These are phyloP conservation scores for Oncorhynchus tshawytscha DNA, from an alignment of 2,113 vertebrate species.

Conservation along the genomic window DNA sequence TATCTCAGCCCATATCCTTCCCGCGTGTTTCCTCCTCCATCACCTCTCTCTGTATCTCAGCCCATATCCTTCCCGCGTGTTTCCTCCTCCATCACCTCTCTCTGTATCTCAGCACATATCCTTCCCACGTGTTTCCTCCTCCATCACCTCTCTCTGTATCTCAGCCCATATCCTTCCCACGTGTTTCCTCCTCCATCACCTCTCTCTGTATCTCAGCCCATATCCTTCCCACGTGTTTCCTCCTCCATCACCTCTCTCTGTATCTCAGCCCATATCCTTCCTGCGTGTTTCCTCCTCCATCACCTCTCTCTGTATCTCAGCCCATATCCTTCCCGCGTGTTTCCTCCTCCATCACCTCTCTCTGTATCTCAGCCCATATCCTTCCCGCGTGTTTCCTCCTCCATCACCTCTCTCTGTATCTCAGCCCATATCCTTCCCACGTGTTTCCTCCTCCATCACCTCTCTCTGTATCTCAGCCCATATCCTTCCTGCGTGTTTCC, in stretches of 20 bases:
- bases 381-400: not conserved
- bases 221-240: not conserved
- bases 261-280: slow-evolving; percentile 13
- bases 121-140: not conserved
- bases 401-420: slow-evolving; percentile 28
- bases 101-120: slow-evolving; percentile 23
- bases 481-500: slow-evolving; percentile 22
- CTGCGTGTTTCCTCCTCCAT: not conserved
- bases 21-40: not conserved
- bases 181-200: not conserved
- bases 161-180: not conserved
- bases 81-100: slow-evolving; percentile 6
- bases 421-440: not conserved
- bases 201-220: slow-evolving; percentile 27
- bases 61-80: not conserved
- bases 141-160: slow-evolving; percentile 26
- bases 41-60: slow-evolving; percentile 28
- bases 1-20: slow-evolving; percentile 10
- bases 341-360: slow-evolving; percentile 8
- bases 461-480: slow-evolving; percentile 26
- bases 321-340: not conserved
- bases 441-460: not conserved
- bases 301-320: slow-evolving; percentile 28
- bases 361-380: slow-evolving; percentile 23
- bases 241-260: slow-evolving; percentile 20